A percentile compares a stretch with the other conserved stretches of the same genome.
Evolutionary conservation across 2,113 vertebrate genomes (phyloP).

Genomic region (Anoplopoma fimbria): DNA sequence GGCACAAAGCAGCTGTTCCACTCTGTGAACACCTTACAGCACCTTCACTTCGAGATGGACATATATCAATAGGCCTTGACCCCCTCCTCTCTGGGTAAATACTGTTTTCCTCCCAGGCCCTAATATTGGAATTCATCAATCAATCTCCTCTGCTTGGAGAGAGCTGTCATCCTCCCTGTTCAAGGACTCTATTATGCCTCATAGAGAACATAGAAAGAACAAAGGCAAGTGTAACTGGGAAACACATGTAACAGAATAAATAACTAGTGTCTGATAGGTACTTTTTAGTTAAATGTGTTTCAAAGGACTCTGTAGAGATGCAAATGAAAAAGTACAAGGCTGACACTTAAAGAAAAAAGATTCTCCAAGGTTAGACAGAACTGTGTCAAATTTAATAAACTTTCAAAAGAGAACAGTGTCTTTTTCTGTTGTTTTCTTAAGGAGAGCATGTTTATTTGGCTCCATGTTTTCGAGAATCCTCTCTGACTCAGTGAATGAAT

Average conservation of each 20-base stretch:
- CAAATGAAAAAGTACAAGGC: slow-evolving; percentile 16
- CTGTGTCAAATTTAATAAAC: slow-evolving; percentile 13
- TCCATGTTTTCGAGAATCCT: slow-evolving; percentile 11
- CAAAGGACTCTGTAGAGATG: slow-evolving; percentile 30
- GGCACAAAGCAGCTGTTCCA: slow-evolving; percentile 61
- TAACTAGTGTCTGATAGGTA: slow-evolving; percentile 20
- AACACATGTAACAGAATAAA: slow-evolving; percentile 34
- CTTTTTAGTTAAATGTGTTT: slow-evolving; percentile 27
- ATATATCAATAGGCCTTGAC: slow-evolving; percentile 55
- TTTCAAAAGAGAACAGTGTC: neutral
- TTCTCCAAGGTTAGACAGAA: slow-evolving; percentile 24
- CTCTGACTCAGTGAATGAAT: slow-evolving; percentile 30
- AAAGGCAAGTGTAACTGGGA: slow-evolving; percentile 17
- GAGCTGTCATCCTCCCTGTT: slow-evolving; percentile 35
- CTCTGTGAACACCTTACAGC: slow-evolving; percentile 56
- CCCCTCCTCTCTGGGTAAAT: slow-evolving; percentile 35
- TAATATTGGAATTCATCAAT: slow-evolving; percentile 55
- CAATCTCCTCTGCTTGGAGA: slow-evolving; percentile 37
- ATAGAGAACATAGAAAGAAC: slow-evolving; percentile 36
- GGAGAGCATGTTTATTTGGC: slow-evolving; percentile 8
- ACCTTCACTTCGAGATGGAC: slow-evolving; percentile 62
- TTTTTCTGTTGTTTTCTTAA: slow-evolving; percentile 4
- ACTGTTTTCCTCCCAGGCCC: slow-evolving; percentile 27
- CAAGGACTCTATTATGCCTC: slow-evolving; percentile 53
- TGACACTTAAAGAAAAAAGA: neutral